Conservation (phyloP, 2,888 invertebrate species). For the Nebria salina region DNA sequence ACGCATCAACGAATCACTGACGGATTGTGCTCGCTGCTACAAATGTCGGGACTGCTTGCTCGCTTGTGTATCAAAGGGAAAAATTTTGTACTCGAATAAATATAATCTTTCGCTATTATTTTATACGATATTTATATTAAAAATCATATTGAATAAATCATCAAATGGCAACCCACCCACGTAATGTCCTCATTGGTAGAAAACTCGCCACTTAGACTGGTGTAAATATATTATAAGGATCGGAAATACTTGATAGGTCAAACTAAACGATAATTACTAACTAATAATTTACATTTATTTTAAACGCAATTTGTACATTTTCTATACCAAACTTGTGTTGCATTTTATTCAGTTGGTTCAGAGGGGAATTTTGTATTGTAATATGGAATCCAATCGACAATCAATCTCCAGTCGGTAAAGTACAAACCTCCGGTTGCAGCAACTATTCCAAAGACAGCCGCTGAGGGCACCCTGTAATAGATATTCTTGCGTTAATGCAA, state of each 20-base stretch:
- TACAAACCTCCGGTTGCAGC: slow-evolving; percentile 26
- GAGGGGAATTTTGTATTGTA: slow-evolving; percentile 32
- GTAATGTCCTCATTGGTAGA: no score
- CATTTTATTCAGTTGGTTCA: slow-evolving; percentile 21
- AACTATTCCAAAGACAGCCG: slow-evolving; percentile 22
- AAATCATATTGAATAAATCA: background rate
- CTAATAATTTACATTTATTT: slow-evolving; percentile 9
- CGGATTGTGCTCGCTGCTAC: slow-evolving; percentile 86
- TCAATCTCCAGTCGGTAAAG: slow-evolving; percentile 39
- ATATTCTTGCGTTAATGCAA: background rate
- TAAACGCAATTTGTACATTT: slow-evolving; percentile 18
- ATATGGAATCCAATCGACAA: slow-evolving; percentile 31
- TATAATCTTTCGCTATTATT: no score
- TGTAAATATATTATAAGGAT: no score
- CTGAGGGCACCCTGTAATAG: slow-evolving; percentile 30
- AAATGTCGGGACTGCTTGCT: slow-evolving; percentile 89
- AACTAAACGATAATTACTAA: background rate
- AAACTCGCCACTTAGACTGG: no score
- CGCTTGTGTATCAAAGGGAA: slow-evolving; percentile 73
- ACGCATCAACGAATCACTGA: slow-evolving; percentile 92
- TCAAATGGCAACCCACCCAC: no score
- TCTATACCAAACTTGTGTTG: slow-evolving; percentile 23
- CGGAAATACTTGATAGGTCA: no score
- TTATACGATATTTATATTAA: background rate
- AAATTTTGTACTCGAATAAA: background rate